Conservation (phyloP, 2,113 vertebrate species). For the Takifugu flavidus region DNA sequence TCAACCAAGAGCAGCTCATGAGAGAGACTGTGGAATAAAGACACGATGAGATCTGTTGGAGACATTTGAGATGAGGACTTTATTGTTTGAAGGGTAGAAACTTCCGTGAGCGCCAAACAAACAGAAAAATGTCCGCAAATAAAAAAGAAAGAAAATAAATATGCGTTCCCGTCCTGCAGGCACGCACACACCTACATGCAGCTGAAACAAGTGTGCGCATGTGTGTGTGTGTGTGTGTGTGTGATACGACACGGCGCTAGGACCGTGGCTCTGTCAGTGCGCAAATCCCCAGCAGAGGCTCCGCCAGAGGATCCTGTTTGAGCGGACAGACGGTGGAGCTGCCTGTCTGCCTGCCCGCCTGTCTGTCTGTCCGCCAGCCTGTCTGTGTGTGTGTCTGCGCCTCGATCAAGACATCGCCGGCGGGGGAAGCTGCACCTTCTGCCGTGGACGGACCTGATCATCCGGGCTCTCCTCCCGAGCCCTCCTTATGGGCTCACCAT, state of each 20-base stretch:
- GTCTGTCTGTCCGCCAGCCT: too few species aligned
- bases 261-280: slow-evolving; percentile 63
- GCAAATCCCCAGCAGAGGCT: slow-evolving; percentile 52
- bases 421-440: slow-evolving; percentile 41
- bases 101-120: neutral
- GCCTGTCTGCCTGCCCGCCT: slow-evolving; percentile 23
- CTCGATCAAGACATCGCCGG: slow-evolving; percentile 57
- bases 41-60: too few species aligned
- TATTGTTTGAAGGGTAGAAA: slow-evolving; percentile 25
- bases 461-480: slow-evolving; percentile 53
- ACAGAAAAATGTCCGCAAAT: too few species aligned
- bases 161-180: too few species aligned
- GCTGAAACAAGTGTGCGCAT: neutral
- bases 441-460: slow-evolving; percentile 45
- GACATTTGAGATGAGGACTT: neutral
- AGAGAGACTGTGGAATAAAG: too few species aligned
- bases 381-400: neutral
- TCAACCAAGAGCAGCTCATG: too few species aligned
- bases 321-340: slow-evolving; percentile 25
- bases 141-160: too few species aligned
- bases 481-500: slow-evolving; percentile 83
- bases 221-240: slow-evolving; percentile 7
- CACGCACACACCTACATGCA: too few species aligned
- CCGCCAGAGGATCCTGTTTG: slow-evolving; percentile 34
- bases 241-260: slow-evolving; percentile 69